phyloP scores from a whole-genome alignment of 2,113 vertebrate genomes.

The Oplegnathus fasciatus region DNA sequence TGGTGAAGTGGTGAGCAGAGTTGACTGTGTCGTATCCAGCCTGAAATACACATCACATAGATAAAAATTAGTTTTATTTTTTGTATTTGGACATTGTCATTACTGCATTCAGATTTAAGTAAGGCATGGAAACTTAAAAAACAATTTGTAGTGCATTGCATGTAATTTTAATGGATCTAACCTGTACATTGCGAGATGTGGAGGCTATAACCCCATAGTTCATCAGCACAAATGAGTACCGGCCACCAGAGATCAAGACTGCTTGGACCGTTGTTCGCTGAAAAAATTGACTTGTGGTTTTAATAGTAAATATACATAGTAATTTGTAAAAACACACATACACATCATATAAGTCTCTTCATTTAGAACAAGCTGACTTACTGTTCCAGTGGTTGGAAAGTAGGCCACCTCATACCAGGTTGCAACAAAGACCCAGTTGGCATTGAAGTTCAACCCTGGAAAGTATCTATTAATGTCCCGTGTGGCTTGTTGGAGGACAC shows the following conservation, averaged over 20 bases:
- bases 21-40: conserved; percentile 71
- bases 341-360: not conserved
- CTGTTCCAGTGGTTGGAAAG: conserved; percentile 29
- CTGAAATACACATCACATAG: conserved; percentile 39
- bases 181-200: not conserved
- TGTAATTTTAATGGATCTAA: conserved; percentile 13
- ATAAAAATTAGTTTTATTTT: not conserved
- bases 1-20: conserved; percentile 50
- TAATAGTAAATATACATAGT: not conserved
- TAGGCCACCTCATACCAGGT: conserved; percentile 83
- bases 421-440: conserved; percentile 77
- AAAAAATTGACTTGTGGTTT: not conserved
- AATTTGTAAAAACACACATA: not conserved
- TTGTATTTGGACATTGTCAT: not conserved
- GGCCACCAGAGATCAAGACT: conserved; percentile 69
- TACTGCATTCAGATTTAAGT: not conserved
- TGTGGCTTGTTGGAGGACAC: conserved; percentile 60
- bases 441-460: not conserved
- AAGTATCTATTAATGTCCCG: conserved; percentile 75
- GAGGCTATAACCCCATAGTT: conserved; percentile 73
- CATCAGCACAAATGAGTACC: conserved; percentile 72
- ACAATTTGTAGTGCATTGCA: accelerated
- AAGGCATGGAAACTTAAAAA: not conserved
- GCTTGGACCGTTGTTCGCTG: conserved; percentile 75
- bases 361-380: conserved; percentile 54